These are phyloP conservation scores for Dryobates pubescens DNA, from an alignment of 2,797 vertebrate genomes.

Conservation along the genomic window DNA sequence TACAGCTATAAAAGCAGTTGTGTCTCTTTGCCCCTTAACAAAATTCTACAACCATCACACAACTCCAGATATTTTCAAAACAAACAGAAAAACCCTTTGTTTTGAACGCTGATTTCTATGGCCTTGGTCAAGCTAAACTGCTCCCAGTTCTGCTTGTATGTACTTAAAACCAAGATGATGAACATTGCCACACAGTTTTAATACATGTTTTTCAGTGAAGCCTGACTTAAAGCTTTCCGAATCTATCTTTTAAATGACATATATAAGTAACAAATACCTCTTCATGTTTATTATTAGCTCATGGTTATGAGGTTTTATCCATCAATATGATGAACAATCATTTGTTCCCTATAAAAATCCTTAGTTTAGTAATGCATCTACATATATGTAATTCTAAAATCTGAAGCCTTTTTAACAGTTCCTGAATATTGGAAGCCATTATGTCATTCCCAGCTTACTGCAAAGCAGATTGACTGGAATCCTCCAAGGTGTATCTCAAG, in stretches of 20 bases:
- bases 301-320: conserved; percentile 36
- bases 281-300: conserved; percentile 51
- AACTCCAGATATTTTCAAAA: conserved; percentile 20
- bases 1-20: rapidly evolving
- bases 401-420: conserved; percentile 9
- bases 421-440: conserved; percentile 1
- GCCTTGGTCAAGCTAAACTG: not conserved
- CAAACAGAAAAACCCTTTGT: not conserved
- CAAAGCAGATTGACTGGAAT: conserved; percentile 26
- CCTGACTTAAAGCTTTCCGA: conserved; percentile 36
- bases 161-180: not conserved
- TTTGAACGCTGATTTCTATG: not conserved
- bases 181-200: not conserved
- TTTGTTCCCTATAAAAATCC: conserved; percentile 35
- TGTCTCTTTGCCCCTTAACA: not conserved
- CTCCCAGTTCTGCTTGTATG: not conserved
- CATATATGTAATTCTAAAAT: conserved; percentile 49
- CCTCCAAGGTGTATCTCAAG: conserved; percentile 32
- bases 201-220: conserved; percentile 30
- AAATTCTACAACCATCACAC: not conserved
- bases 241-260: conserved; percentile 41
- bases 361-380: conserved; percentile 26
- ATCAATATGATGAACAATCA: conserved; percentile 75
- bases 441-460: not conserved
- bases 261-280: conserved; percentile 31